Evolutionary conservation across 2,113 vertebrate species (phyloP), one percentile per base, ranked within the genome.

Genomic region (Stegastes partitus): DNA sequence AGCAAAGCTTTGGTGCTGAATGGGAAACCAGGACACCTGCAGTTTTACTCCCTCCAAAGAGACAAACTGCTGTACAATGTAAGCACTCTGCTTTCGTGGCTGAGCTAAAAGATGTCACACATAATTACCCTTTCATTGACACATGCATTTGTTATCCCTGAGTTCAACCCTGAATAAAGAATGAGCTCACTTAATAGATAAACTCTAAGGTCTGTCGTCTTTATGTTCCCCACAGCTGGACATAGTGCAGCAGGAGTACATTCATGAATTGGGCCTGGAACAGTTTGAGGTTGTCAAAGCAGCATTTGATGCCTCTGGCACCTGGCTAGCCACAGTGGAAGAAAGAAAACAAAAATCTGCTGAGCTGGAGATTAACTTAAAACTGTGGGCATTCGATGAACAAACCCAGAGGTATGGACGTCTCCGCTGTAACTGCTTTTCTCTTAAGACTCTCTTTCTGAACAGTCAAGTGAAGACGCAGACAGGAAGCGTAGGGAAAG

Each of bases 41-140:
- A 99, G 90, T 99, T 99, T 89, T 99, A 98, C 76, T 98, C 95
- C 25, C 95, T 99, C 23, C 95, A 96, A 39, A 95, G 87, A 84
- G 97, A 99, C 89, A 97, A 96, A 7, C 97, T 98, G 49, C 87
- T 99, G 15, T 99, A 96, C 88, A 98, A 96, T 66, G 98, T 99
- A 95, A 96, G 97, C 23, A 4, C 4, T 26, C 11, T 19, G 4
- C 44, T 45, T 34, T 34, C 2, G 31, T 9, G 10, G 7, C 31
- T 9, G 9, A 34, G 31, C 31, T 34, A 10, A 45, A 16, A 45
- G 44, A 3, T 16, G 44, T 45, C 31, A 34, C 31, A 34, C 31
- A 34, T 34, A 9, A 0, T 34, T 7, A 9, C 31, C 31, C 8
- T 9, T 34, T 34, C 10, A 34, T 9, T 34, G 31, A 34, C 31